Evolutionary conservation across 2,888 invertebrate genomes (phyloP).

Genomic region (Odontocerum albicorne): DNA sequence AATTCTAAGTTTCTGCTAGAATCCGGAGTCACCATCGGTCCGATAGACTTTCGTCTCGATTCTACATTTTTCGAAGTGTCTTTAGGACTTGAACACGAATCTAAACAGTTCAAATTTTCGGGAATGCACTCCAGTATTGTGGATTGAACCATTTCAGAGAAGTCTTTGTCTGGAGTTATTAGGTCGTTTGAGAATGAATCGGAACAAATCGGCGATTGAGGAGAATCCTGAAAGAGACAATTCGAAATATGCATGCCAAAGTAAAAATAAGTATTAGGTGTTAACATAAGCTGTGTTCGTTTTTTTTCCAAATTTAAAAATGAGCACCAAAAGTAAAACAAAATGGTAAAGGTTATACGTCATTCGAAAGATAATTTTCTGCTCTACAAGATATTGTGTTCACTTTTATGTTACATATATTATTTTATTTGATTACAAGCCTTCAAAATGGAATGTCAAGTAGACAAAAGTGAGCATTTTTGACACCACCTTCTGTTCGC

Average conservation of each 20-base stretch:
- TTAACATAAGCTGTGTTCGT: no score
- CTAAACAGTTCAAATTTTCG: constrained; percentile 27
- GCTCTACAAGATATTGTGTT: no score
- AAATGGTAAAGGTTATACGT: no score
- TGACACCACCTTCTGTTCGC: no score
- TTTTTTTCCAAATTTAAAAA: no score
- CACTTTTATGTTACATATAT: no score
- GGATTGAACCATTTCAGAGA: constrained; percentile 20
- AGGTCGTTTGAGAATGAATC: constrained; percentile 31
- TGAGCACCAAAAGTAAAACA: no score
- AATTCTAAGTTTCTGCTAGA: constrained; percentile 6
- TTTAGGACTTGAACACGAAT: constrained; percentile 6
- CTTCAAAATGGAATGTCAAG: no score
- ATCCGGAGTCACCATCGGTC: constrained; percentile 3
- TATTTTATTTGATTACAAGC: no score
- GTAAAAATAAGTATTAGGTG: neutral
- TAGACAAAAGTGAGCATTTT: no score
- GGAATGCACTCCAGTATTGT: constrained; percentile 31
- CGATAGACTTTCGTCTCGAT: constrained; percentile 19
- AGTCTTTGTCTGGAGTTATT: constrained; percentile 30
- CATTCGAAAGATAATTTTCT: no score
- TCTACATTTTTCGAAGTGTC: constrained; percentile 3
- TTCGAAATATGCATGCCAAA: no score
- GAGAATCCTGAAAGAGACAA: constrained; percentile 24
- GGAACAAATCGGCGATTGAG: constrained; percentile 29